Conservation (phyloP, 2,888 invertebrate genomes). For the Mongoloraphidia duomilia region DNA sequence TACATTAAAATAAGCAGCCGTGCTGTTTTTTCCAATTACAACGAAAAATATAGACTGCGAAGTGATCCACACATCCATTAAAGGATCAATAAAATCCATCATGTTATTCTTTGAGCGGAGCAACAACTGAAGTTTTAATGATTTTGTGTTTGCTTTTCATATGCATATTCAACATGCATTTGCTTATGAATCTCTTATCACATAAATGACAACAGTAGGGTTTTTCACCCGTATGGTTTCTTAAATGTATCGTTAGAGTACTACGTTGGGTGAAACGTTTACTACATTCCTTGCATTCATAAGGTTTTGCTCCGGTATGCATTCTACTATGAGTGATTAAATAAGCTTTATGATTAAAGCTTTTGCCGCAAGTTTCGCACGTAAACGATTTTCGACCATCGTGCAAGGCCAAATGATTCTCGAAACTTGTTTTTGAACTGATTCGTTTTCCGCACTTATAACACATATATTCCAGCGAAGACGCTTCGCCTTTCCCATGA, state of each 20-base stretch:
- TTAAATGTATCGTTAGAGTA: conserved; percentile 12
- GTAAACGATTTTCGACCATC: conserved; percentile 15
- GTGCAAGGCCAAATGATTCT: conserved; percentile 6
- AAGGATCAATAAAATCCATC: too few relatives aligned
- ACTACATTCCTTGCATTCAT: conserved; percentile 28
- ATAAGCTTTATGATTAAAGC: conserved; percentile 35
- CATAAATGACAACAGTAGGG: conserved; percentile 17
- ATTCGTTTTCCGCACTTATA: conserved; percentile 16
- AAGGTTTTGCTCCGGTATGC: conserved; percentile 20
- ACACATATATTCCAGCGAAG: conserved; percentile 9
- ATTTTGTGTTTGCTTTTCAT: not conserved
- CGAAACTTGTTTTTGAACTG: conserved; percentile 4
- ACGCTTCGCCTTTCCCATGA: too few relatives aligned
- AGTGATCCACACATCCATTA: too few relatives aligned
- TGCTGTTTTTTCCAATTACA: too few relatives aligned
- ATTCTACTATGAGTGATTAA: conserved; percentile 28
- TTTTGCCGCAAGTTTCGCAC: conserved; percentile 31
- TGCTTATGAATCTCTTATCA: conserved; percentile 6
- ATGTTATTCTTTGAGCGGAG: too few relatives aligned
- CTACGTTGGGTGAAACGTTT: conserved; percentile 14
- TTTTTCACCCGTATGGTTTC: conserved; percentile 20
- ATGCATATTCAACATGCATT: conserved; percentile 7
- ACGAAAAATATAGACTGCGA: too few relatives aligned
- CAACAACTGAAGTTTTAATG: not conserved
- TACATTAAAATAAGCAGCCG: too few relatives aligned